These are phyloP conservation scores for Neodon shergylaensis DNA, from an alignment of 2,113 vertebrate species.

Conservation along the genomic window DNA sequence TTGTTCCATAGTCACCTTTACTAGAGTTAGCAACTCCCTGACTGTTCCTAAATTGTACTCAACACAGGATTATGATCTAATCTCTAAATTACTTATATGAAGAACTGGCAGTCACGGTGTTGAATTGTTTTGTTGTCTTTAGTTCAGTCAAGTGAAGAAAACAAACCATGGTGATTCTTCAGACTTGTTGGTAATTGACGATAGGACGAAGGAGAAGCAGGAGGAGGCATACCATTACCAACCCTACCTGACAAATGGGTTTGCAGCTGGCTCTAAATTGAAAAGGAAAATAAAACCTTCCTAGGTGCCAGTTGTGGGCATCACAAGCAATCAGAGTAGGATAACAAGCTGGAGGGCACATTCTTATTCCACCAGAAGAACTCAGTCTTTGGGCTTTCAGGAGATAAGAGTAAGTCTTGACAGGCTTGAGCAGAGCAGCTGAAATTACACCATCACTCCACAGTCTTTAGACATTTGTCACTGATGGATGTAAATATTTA, in stretches of 20 bases:
- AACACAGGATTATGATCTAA: background rate
- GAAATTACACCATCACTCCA: slow-evolving; percentile 76
- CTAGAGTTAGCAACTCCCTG: background rate
- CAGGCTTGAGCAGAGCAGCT: slow-evolving; percentile 65
- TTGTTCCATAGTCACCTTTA: background rate
- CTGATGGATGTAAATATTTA: slow-evolving; percentile 79
- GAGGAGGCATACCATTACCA: background rate
- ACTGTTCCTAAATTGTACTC: background rate
- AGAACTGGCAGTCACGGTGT: background rate
- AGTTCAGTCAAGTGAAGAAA: background rate
- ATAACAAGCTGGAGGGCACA: slow-evolving; percentile 50
- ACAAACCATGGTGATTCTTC: background rate
- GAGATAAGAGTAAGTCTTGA: slow-evolving; percentile 76
- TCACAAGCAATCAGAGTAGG: slow-evolving; percentile 57
- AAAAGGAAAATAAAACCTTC: slow-evolving; percentile 60
- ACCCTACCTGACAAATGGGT: background rate
- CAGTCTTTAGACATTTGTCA: slow-evolving; percentile 78
- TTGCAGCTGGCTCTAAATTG: slow-evolving; percentile 10
- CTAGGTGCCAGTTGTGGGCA: slow-evolving; percentile 20
- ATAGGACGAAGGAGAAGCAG: background rate
- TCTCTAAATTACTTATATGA: background rate
- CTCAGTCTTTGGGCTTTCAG: slow-evolving; percentile 59
- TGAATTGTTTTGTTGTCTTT: background rate
- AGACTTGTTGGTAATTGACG: background rate
- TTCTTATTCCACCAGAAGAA: slow-evolving; percentile 44